Evolutionary conservation across 2,888 invertebrate species (phyloP), one percentile per base, ranked within the genome.

Genomic region (Steromphala cineraria): DNA sequence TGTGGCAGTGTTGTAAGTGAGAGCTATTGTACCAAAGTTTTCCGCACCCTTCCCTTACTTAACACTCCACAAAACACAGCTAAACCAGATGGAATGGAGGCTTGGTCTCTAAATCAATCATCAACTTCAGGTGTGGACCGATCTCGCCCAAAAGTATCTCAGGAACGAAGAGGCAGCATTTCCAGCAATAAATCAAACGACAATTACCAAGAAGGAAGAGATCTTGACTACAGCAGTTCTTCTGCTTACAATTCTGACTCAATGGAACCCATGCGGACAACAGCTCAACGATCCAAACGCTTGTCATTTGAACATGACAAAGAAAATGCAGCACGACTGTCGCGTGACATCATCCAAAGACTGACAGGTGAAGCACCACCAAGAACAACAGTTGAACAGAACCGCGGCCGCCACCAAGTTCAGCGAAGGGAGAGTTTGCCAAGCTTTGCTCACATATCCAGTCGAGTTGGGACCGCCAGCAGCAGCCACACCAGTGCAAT

Each of bases 11-110:
- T 76, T 15, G 53, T 76, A 2, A 76, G 76, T 36, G 76, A 76
- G 31, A 76, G 76, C 31, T 76, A 76, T 52, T 76, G 76, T 52
- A 76, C 76, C n/a, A 76, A 76, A 19, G 76, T 55, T 17, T 76
- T 76, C 28, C 76, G 76, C 24, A 76, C 76, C 15, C n/a, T 76
- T 7, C 55, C 53, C 8, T 55, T 55, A n/a, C 36, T 36, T 19
- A 10, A 19, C 28, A 31, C 36, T 19, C 28, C 19, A 19, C 71
- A 71, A 36, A 71, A 36, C 17, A 10, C 71, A 36, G 71, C 8
- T 10, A 31, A 28, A 71, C 71, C 28, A n/a, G 36, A n/a, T 19
- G 71, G 19, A 19, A 28, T 15, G n/a, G 71, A 71, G n/a, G 28
- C 40, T 36, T 31, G 31, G 71, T 40, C 71, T 36, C 28, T 28